Conservation (phyloP, 2,797 vertebrate species). For the Oreochromis mossambicus region DNA sequence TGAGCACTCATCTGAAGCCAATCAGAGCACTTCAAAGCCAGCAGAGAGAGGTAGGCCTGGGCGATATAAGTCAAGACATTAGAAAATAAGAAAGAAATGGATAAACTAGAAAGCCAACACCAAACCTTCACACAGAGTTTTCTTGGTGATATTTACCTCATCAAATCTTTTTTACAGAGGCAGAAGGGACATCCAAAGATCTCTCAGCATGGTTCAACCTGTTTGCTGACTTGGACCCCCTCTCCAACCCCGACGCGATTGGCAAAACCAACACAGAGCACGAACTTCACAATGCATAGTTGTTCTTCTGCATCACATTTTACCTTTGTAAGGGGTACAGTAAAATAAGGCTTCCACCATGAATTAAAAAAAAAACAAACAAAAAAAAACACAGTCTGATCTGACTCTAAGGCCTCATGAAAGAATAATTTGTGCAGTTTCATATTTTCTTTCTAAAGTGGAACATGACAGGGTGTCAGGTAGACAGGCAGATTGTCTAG, state of each 20-base stretch:
- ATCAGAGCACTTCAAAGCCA: slow-evolving; percentile 58
- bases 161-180: slow-evolving; percentile 59
- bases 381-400: rapidly evolving
- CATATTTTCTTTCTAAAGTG: not conserved
- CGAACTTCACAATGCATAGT: slow-evolving; percentile 90
- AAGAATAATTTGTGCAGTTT: not conserved
- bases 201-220: slow-evolving; percentile 82
- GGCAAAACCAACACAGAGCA: slow-evolving; percentile 87
- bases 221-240: slow-evolving; percentile 82
- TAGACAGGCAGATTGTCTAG: not conserved
- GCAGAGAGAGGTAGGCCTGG: slow-evolving; percentile 73
- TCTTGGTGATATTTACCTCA: not conserved
- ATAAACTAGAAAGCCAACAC: not conserved
- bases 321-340: not conserved
- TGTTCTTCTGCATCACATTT: not conserved
- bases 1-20: slow-evolving; percentile 71
- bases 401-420: not conserved
- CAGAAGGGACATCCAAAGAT: slow-evolving; percentile 70
- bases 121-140: not conserved
- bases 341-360: not conserved
- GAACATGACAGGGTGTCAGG: not conserved
- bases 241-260: slow-evolving; percentile 82
- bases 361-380: not conserved
- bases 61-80: slow-evolving; percentile 21
- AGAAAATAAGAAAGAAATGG: not conserved